Evolutionary conservation across 2,888 invertebrate genomes (phyloP).

Genomic region (Drosophila gaucha): DNA sequence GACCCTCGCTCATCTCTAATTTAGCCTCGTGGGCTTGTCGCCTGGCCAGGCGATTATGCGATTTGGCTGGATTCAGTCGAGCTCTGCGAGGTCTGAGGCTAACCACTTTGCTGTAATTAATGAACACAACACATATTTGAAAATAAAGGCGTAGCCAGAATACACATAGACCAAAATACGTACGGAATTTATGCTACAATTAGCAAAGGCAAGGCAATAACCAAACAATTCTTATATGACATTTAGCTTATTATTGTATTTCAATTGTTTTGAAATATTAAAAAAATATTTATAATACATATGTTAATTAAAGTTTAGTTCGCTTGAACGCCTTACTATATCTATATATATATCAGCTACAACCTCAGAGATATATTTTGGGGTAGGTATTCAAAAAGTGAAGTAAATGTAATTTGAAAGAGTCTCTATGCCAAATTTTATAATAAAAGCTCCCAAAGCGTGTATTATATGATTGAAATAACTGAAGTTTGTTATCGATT

Average conservation of each 20-base stretch:
- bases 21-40: conserved; percentile 8
- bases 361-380: no score
- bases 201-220: neutral
- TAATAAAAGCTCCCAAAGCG: neutral
- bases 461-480: neutral
- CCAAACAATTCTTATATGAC: neutral
- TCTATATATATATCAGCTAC: no score
- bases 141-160: conserved; percentile 22
- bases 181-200: neutral
- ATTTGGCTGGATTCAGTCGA: conserved; percentile 19
- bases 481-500: neutral
- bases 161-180: neutral
- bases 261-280: neutral
- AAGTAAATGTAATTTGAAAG: no score
- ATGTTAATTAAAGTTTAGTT: no score
- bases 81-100: neutral
- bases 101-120: conserved; percentile 54
- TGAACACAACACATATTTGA: conserved; percentile 31
- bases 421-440: no score
- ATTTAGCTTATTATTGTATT: no score
- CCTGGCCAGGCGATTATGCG: conserved; percentile 42
- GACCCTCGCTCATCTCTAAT: conserved; percentile 11
- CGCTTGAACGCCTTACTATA: no score
- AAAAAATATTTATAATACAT: no score
- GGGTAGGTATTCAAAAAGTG: no score